Conservation (phyloP, 2,888 invertebrate genomes). For the Synergus umbraculus region DNA sequence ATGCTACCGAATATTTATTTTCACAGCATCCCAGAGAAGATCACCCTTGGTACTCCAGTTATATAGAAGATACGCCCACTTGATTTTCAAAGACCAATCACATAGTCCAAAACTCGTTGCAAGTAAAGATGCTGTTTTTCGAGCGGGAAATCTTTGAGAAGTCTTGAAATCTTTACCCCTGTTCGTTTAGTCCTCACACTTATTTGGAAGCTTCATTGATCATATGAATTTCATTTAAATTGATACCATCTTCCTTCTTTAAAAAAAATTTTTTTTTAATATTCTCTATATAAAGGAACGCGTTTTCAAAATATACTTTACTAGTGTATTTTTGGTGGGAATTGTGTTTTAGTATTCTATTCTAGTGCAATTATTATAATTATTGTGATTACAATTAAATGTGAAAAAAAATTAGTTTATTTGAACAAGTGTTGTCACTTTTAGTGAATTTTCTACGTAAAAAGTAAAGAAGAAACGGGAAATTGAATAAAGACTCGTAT, state of each 20-base stretch:
- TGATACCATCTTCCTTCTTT: not conserved
- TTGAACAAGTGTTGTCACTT: not conserved
- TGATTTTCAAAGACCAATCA: conserved; percentile 64
- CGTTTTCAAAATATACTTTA: not conserved
- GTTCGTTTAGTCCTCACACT: conserved; percentile 29
- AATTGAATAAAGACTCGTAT: not conserved
- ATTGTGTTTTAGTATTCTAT: not conserved
- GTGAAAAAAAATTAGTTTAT: not conserved
- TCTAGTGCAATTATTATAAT: not conserved
- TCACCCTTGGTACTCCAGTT: conserved; percentile 61
- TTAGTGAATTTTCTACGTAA: not conserved
- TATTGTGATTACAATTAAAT: not conserved
- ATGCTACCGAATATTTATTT: conserved; percentile 64
- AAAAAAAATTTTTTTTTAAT: too few relatives aligned
- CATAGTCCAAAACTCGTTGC: conserved; percentile 46
- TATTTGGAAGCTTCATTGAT: conserved; percentile 29
- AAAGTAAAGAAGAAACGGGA: not conserved
- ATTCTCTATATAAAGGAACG: not conserved
- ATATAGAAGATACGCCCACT: conserved; percentile 67
- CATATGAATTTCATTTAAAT: not conserved
- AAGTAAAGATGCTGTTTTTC: conserved; percentile 47
- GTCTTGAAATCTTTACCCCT: conserved; percentile 14
- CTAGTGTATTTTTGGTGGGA: not conserved
- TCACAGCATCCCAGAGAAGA: conserved; percentile 63
- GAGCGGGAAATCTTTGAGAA: conserved; percentile 49